Base-by-base conservation (phyloP, 1,140 invertebrate genomes). In the Heliconius congener region DNA sequence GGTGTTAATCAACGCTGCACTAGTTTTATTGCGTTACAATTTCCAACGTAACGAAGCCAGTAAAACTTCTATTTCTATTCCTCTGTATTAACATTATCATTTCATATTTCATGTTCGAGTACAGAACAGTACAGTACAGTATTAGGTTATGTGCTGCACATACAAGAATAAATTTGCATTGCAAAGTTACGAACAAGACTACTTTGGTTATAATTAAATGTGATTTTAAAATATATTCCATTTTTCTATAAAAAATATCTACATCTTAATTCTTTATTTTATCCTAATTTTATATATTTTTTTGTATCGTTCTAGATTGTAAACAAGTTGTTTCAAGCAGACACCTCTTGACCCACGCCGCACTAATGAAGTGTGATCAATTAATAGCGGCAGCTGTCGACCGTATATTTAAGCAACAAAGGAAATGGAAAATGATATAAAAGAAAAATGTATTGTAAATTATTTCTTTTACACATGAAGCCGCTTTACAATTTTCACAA, bases 301-400 rank as follows among this genome's bases (percentile, higher is more conserved):
- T 27, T 66, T 66, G 23, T 66, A 66, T 66, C 60, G 23, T 27
- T 27, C 60, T 66, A 66, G 60, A 30, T 27, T 30, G 60, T 66
- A 66, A 30, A 66, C 60, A 66, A 66, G 23, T 66, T 66, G 60
- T 66, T 66, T 5, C 60, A 16, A 66, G 60, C 60, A 3, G 60
- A 16, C 23, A 66, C n/a, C 60, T 13, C 60, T 66, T 30, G 60
- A 66, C 60, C 60, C 60, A 16, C 60, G 60, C 60, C 60, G 23
- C 60, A 16, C 60, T 66, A 66, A 66, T 66, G 60, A 66, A 66
- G 60, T 66, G 60, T 66, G 60, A 66, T 66, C 60, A 66, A 66
- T 66, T 66, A 66, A 66, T 66, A 30, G 60, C 13, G 60, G 60
- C 60, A 27, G 60, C 60, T 66, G 60, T 66, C 30, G 60, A 66